Conservation (phyloP, 2,888 invertebrate genomes). For the Stenodera caucasica region DNA sequence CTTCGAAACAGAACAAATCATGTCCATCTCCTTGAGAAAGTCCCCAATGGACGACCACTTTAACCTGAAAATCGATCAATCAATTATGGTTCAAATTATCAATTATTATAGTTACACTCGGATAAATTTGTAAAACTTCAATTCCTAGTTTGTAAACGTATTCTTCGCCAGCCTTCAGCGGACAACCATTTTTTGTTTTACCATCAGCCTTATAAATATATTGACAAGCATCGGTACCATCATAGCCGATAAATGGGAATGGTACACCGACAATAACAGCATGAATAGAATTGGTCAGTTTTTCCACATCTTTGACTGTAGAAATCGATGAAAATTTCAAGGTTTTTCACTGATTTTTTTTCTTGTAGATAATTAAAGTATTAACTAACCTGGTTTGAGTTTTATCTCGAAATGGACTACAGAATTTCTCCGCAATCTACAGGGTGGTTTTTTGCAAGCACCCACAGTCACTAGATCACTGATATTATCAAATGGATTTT, state of each 20-base stretch:
- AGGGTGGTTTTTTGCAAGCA: slow-evolving; percentile 66
- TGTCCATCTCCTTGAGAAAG: slow-evolving; percentile 56
- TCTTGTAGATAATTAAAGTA: no score
- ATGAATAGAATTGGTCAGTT: slow-evolving; percentile 63
- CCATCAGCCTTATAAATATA: slow-evolving; percentile 64
- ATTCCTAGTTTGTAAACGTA: slow-evolving; percentile 72
- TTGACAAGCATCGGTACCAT: slow-evolving; percentile 69
- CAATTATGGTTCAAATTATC: slow-evolving; percentile 2
- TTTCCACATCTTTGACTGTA: slow-evolving; percentile 59
- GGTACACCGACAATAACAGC: slow-evolving; percentile 66
- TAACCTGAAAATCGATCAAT: slow-evolving; percentile 55
- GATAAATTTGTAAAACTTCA: slow-evolving; percentile 60
- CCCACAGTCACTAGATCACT: slow-evolving; percentile 60
- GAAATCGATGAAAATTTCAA: slow-evolving; percentile 34
- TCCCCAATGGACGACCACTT: slow-evolving; percentile 67
- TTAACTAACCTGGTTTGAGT: slow-evolving; percentile 61
- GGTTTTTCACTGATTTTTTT: neutral
- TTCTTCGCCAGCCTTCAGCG: slow-evolving; percentile 66
- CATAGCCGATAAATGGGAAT: slow-evolving; percentile 77
- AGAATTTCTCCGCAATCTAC: slow-evolving; percentile 66
- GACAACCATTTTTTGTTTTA: slow-evolving; percentile 64
- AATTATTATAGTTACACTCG: slow-evolving; percentile 54
- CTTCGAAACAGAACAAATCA: slow-evolving; percentile 67
- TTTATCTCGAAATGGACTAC: slow-evolving; percentile 60
- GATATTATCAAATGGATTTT: slow-evolving; percentile 50